These are phyloP conservation scores for Coleophora flavipennella DNA, from an alignment of 2,888 invertebrate species.

Conservation along the genomic window DNA sequence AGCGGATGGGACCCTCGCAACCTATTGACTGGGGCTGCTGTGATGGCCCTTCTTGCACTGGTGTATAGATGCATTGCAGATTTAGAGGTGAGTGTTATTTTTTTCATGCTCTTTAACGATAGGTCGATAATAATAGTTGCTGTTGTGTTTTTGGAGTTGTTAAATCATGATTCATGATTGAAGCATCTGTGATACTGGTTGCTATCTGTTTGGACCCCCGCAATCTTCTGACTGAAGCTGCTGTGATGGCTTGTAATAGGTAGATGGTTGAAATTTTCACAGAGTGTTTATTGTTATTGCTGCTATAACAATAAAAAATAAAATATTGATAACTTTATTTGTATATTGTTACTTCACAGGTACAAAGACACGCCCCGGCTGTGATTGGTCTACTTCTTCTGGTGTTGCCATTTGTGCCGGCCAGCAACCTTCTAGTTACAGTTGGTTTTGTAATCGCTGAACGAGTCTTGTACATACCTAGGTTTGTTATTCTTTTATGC, in stretches of 20 bases:
- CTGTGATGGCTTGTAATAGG: too few relatives aligned
- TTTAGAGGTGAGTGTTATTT: conserved; percentile 73
- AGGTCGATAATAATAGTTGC: too few relatives aligned
- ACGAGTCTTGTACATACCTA: conserved; percentile 90
- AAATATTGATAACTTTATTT: background rate
- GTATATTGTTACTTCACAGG: conserved; percentile 50
- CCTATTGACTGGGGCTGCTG: conserved; percentile 79
- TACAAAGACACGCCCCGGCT: conserved; percentile 78
- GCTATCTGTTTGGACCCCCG: too few relatives aligned
- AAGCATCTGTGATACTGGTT: too few relatives aligned
- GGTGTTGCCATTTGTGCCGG: conserved; percentile 87
- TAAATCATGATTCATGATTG: too few relatives aligned
- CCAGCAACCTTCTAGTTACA: conserved; percentile 85
- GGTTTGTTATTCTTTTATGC: conserved; percentile 61
- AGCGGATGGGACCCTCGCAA: conserved; percentile 81
- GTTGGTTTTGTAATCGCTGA: conserved; percentile 91
- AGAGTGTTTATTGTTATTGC: too few relatives aligned
- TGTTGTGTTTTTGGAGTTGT: too few relatives aligned
- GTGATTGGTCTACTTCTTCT: conserved; percentile 81
- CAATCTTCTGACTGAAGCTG: too few relatives aligned
- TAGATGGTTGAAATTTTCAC: too few relatives aligned
- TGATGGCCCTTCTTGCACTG: conserved; percentile 75
- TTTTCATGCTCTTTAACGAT: too few relatives aligned
- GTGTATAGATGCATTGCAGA: conserved; percentile 77
- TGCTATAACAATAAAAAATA: background rate